A percentile compares a stretch with the other conserved stretches of the same genome.
These are phyloP conservation scores for Strix uralensis DNA, from an alignment of 2,113 vertebrate genomes.

Conservation along the genomic window DNA sequence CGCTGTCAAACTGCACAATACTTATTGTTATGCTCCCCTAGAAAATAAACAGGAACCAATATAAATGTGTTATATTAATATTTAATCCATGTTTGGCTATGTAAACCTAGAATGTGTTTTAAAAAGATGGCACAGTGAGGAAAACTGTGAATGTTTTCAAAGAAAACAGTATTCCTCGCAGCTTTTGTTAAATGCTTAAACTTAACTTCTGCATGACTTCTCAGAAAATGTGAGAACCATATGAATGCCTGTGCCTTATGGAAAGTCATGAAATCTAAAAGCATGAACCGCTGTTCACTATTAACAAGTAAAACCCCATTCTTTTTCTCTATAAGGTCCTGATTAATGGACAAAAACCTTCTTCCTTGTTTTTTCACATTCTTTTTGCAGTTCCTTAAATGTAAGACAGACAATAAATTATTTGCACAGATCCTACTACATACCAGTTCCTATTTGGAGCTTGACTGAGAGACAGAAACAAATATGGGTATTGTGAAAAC, in stretches of 20 bases:
- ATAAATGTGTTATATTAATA: constrained; percentile 32
- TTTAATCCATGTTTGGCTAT: not conserved
- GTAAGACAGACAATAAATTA: constrained; percentile 39
- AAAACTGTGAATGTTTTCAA: not conserved
- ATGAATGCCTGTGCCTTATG: constrained; percentile 29
- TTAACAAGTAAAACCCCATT: constrained; percentile 27
- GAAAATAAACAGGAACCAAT: constrained; percentile 31
- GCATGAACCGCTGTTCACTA: constrained; percentile 3
- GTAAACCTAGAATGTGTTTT: not conserved
- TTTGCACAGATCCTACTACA: constrained; percentile 4
- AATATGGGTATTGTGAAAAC: constrained; percentile 49
- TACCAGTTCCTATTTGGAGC: constrained; percentile 54
- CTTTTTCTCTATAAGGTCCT: constrained; percentile 34
- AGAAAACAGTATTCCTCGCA: constrained; percentile 9
- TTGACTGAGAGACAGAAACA: constrained; percentile 65
- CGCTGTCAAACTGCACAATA: not conserved
- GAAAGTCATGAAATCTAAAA: constrained; percentile 36
- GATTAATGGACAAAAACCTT: constrained; percentile 17
- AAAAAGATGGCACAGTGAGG: not conserved
- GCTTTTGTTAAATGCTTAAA: constrained; percentile 33
- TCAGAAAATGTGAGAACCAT: constrained; percentile 53
- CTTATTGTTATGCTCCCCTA: not conserved
- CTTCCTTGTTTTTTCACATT: constrained; percentile 31
- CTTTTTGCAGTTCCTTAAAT: constrained; percentile 43
- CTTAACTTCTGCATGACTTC: not conserved